Evolutionary conservation across 2,113 vertebrate species (phyloP).

Genomic region (Ophthalmolycus amberensis): DNA sequence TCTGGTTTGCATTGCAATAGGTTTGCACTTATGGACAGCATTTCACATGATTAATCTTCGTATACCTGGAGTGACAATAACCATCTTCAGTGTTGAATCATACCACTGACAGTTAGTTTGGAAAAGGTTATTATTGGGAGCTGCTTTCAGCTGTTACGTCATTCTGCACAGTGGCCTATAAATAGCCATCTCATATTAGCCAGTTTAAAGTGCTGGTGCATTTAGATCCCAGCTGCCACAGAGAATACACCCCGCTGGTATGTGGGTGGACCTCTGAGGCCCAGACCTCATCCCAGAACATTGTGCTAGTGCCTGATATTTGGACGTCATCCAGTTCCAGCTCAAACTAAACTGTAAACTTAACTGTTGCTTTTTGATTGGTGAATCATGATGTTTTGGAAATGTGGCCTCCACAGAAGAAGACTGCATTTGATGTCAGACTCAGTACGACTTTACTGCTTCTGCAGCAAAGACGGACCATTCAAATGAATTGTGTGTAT

Average conservation of each 20-base stretch:
- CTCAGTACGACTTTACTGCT: not conserved
- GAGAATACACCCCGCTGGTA: not conserved
- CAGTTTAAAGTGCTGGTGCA: conserved; percentile 33
- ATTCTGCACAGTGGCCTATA: conserved; percentile 20
- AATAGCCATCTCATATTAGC: conserved; percentile 28
- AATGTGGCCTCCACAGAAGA: not conserved
- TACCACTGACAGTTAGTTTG: not conserved
- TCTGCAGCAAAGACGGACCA: not conserved
- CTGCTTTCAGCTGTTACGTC: conserved; percentile 33
- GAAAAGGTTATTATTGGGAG: conserved; percentile 1
- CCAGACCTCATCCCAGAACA: not conserved
- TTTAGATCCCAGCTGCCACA: conserved; percentile 49
- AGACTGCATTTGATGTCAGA: too few species aligned
- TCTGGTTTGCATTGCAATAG: not conserved
- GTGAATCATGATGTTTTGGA: not conserved
- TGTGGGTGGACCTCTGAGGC: not conserved
- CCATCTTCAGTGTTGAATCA: not conserved
- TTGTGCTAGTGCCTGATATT: not conserved
- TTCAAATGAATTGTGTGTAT: not conserved
- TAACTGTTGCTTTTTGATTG: not conserved
- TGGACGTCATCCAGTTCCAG: not conserved
- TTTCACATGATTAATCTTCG: not conserved
- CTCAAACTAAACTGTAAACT: not conserved
- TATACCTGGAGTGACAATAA: not conserved
- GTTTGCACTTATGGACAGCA: not conserved